Conservation (phyloP, 2,888 invertebrate species). For the Perithous albicinctus region DNA sequence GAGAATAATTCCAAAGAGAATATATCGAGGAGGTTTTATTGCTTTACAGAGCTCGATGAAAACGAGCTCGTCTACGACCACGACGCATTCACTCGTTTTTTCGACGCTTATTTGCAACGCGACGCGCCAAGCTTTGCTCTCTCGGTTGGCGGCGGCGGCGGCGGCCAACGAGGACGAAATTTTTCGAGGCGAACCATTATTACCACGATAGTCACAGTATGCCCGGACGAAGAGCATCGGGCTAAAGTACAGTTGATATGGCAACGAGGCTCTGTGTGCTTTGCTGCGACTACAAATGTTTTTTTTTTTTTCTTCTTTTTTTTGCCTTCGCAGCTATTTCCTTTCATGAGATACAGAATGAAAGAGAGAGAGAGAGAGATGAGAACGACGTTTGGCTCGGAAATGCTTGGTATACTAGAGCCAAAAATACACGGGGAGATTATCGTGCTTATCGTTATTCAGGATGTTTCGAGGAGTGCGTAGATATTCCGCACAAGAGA, state of each 20-base stretch:
- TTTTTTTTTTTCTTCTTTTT: conserved; percentile 8
- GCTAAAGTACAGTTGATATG: background rate
- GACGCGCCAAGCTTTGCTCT: conserved; percentile 10
- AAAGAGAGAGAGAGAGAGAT: conserved; percentile 22
- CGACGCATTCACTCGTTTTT: background rate
- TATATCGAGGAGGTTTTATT: background rate
- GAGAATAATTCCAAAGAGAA: background rate
- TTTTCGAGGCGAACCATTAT: conserved; percentile 34
- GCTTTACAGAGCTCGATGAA: background rate
- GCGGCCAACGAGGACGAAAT: background rate
- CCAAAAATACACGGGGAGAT: conserved; percentile 35
- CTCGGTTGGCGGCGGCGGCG: no score
- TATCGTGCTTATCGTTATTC: conserved; percentile 26
- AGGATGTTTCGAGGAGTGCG: conserved; percentile 5
- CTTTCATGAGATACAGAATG: conserved; percentile 7
- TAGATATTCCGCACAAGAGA: background rate
- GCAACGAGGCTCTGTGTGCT: background rate
- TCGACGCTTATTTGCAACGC: conserved; percentile 24
- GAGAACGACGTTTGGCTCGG: conserved; percentile 29
- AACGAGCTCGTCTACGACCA: background rate
- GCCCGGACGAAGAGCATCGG: conserved; percentile 4
- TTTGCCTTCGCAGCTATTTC: background rate
- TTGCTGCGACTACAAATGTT: background rate
- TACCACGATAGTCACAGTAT: conserved; percentile 18
- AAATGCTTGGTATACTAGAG: conserved; percentile 8